Base-by-base conservation (phyloP, 2,888 invertebrate genomes). In the Amorpha juglandis region DNA sequence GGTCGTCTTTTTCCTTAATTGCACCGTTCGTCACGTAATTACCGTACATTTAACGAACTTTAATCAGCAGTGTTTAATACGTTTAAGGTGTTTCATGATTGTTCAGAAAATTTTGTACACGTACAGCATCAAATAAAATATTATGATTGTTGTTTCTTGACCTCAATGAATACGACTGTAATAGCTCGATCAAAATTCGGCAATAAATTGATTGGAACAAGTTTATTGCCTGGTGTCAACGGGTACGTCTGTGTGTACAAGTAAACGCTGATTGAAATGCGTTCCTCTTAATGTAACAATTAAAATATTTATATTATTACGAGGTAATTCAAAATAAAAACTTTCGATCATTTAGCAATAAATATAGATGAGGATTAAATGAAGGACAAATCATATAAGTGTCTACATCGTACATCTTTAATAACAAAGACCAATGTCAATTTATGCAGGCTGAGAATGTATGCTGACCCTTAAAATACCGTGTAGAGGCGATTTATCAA, bases 211-310 rank as follows among this genome's bases (percentile, higher is more conserved):
- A 80, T 86, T 85, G 83, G 78, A 84, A 79, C 79, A 76, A 77
- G 79, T 85, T 82, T 83, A 85, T 87, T 87, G 83, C 78, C 71
- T 77, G 71, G 84, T 81, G 83, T 82, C 89, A 88, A 89, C 85
- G 83, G 86, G 81, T 75, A 69, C 71, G 81, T 78, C 78, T 80
- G 76, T 64, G 69, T 35, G 62, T 14, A 62, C 66, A 62, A 67
- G 45, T 48, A 70, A 68, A 67, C 66, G 74, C 71, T 84, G 83
- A 89, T 88, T 82, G 88, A 86, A 86, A 83, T 78, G 82, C 82
- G 81, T 82, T 84, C 47, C 55, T 63, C 12, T 62, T n/a, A 64
- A 67, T 55, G 19, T 38, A 52, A 21, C 67, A 65, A 65, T 63
- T 67, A 65, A 63, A 52, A 58, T 42, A 58, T 27, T 27, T 27